Percentiles rank a stretch among this genome's conserved stretches.
These are phyloP conservation scores for Lottia gigantea DNA, from an alignment of 2,888 invertebrate species.

Conservation along the genomic window DNA sequence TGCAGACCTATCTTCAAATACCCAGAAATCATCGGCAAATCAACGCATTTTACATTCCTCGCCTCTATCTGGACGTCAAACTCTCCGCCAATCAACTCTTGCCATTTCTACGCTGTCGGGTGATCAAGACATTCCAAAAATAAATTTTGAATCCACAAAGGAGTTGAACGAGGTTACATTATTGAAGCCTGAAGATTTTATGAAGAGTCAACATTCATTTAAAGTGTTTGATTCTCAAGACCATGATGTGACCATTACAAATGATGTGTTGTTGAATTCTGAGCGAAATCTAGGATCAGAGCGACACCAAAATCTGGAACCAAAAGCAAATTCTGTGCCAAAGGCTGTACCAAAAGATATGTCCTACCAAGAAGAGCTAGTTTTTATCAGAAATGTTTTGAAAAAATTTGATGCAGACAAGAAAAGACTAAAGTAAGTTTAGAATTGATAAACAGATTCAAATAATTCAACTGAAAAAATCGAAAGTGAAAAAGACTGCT, in stretches of 20 bases:
- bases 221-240: not conserved
- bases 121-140: not conserved
- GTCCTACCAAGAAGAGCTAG: conserved; percentile 41
- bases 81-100: not conserved
- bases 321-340: not conserved
- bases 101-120: not conserved
- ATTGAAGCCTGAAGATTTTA: conserved; percentile 34
- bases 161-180: conserved; percentile 14
- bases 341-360: not conserved
- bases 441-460: not conserved
- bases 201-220: conserved; percentile 24
- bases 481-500: too few relatives aligned
- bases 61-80: not conserved
- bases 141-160: not conserved
- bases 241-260: too few relatives aligned
- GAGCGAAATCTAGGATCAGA: too few relatives aligned
- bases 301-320: too few relatives aligned
- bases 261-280: too few relatives aligned
- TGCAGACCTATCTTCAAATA: not conserved
- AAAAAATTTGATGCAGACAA: conserved; percentile 50
- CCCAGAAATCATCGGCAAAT: not conserved
- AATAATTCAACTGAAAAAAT: too few relatives aligned
- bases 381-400: conserved; percentile 49
- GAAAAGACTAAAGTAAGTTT: conserved; percentile 52
- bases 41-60: conserved; percentile 4